Conservation (phyloP, 2,888 invertebrate genomes). For the Ennomos fuscantarius region DNA sequence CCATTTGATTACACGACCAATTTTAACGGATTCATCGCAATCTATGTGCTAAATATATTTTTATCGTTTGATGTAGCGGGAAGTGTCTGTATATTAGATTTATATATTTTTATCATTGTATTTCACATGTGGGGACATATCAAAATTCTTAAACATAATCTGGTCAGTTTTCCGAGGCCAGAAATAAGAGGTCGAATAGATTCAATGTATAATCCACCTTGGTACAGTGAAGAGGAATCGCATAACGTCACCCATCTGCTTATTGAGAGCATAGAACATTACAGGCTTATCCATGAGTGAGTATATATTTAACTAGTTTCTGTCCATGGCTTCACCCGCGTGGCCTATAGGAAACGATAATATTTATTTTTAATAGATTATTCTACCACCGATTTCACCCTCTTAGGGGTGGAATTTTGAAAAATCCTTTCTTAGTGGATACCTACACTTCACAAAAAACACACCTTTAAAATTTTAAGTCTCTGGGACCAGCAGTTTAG, state of each 20-base stretch:
- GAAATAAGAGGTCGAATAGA: background rate
- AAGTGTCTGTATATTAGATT: background rate
- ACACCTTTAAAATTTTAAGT: no score
- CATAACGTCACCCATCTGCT: background rate
- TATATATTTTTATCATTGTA: background rate
- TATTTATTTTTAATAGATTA: no score
- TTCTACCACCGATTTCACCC: no score
- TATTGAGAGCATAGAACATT: background rate
- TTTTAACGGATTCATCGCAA: background rate
- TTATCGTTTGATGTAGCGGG: background rate
- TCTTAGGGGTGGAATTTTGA: no score
- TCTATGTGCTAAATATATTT: background rate
- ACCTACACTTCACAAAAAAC: no score
- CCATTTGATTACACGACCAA: slow-evolving; percentile 10
- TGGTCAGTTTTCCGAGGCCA: slow-evolving; percentile 6
- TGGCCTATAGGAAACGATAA: no score
- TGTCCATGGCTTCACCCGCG: no score
- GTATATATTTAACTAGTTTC: no score
- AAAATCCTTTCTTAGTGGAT: no score
- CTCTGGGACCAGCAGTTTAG: no score
- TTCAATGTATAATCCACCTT: background rate
- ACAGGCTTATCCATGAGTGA: no score
- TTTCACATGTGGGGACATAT: slow-evolving; percentile 16
- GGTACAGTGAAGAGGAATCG: slow-evolving; percentile 14
- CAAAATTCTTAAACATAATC: slow-evolving; percentile 6